Base-by-base conservation (phyloP, 2,888 invertebrate species). In the Aphodius granarius region DNA sequence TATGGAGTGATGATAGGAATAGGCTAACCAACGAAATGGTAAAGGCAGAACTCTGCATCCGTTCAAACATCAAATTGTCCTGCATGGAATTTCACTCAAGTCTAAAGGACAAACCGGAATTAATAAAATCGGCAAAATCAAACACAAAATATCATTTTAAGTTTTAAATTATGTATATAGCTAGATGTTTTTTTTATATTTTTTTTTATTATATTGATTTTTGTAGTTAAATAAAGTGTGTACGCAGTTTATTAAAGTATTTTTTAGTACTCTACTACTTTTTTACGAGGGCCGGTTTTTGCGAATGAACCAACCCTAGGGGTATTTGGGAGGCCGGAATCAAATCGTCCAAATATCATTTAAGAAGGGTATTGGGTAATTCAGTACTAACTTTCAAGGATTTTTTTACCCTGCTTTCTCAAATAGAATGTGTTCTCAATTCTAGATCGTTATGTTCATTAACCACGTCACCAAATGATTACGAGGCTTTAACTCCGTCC, bases 121-220 rank as follows among this genome's bases (percentile, higher is more conserved):
- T 71, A 43, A 71, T 23, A 43, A 71, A 71, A 71, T 23, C 18
- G 17, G 71, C 71, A 21, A 71, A 71, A 71, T 71, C 23, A 43
- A 71, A 71, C 23, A 71, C 23, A 5, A 71, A 71, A 71, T 71
- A 71, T 22, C 71, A 71, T 71, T 71, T 23, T 22, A 71, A 71
- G 43, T 43, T 43, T 43, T 43, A 43, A 43, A 43, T 43, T 43
- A 43, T 43, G 43, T 43, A 23, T 71, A 13, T 43, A 71, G 17
- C 23, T 43, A 71, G 16, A 43, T 71, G 22, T 21, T 43, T 43
- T 71, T 71, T 71, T 68, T 19, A 68, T 16, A 71, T 16, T 23
- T 71, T 43, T 17, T 43, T n/a, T 23, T 71, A 17, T 71, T 71
- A 23, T 71, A 17, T 22, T 71, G n/a, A 23, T n/a, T 71, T 71